Base-by-base conservation (phyloP, 2,113 vertebrate genomes). In the Ivindomyrus marchei region DNA sequence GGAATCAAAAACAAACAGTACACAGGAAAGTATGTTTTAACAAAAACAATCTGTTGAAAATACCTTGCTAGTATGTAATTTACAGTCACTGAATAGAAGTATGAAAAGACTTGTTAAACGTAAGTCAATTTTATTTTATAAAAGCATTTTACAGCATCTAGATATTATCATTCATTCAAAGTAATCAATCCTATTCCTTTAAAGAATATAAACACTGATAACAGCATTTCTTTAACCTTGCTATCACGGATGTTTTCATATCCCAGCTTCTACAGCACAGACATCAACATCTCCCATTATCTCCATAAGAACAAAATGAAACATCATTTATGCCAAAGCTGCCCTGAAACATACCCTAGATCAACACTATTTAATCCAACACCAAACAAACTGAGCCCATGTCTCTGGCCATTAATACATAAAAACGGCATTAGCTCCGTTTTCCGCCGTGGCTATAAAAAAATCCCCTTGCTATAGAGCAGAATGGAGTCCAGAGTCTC, bases 141-240 rank as follows among this genome's bases (percentile, higher is more conserved):
- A 87, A 87, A 87, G 85, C 85, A 87, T 87, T 87, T 87, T 87
- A 87, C 85, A 87, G 85, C 85, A 53, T 87, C 85, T 87, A 87
- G 49, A 46, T 52, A 87, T 56, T 85, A n/a, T 87, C 85, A 87
- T 87, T 53, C 27, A 56, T n/a, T 52, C 27, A 52, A 87, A 50
- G 50, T 52, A 56, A 87, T 87, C n/a, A 53, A 53, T 50, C 49
- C 17, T 87, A 87, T 86, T 86, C 84, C 47, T 53, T 53, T 52
- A 39, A 56, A 53, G 50, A 87, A 87, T 42, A 53, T 39, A 87
- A 87, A 87, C 85, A 87, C 85, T 86, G 84, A 86, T 49, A 47
- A 42, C 45, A 45, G 45, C 49, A 87, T 87, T 87, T 53, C 27
- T 53, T 21, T 53, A 87, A 24, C 50, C 50, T 53, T 53, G 27